Base-by-base conservation (phyloP, 1,140 invertebrate genomes). In the Drosophila sturtevanti region DNA sequence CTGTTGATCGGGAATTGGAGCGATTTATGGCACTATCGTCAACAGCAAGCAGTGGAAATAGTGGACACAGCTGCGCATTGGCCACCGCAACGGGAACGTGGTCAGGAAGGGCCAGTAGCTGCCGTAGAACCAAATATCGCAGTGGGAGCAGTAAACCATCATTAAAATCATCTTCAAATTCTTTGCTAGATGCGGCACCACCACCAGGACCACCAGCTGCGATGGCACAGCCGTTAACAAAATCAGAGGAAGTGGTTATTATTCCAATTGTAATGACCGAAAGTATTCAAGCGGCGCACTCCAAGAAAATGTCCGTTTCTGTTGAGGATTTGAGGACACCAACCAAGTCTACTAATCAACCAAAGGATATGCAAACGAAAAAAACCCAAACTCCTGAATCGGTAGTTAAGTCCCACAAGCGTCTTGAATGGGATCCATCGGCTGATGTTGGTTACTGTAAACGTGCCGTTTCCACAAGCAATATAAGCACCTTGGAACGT, bases 341-440 rank as follows among this genome's bases (percentile, higher is more conserved):
- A 14, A 87, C 70, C 4, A 86, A 86, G 24, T 22, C 24, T 9
- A 3, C 41, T 0, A 48, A 48, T 18, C 54, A 35, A 37, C 58
- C 73, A 4, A 24, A 66, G 2, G 41, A 76, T 11, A 70, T 63
- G 68, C 68, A 74, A 1, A 77, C 63, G 4, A 76, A 82, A 24
- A 80, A 90, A 16, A 90, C 86, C 0, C 90, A 91, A 64, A 91
- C 90, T 0, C 90, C 90, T 0, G 90, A 91, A 14, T 91, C 90
- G 4, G 74, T 82, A 0, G 14, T 89, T 0, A 91, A 91, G 38
- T 72, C 85, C 0, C 84, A 91, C 59, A 89, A 84, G 41, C 81
- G 89, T 9, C 63, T 91, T 5, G 90, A 91, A 79, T 91, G 90
- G 90, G 90, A 91, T 74, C 90, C 90, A 0, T 68, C 91, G 5